Evolutionary conservation across 1,140 invertebrate genomes (phyloP).

Genomic region (Goniozus legneri): DNA sequence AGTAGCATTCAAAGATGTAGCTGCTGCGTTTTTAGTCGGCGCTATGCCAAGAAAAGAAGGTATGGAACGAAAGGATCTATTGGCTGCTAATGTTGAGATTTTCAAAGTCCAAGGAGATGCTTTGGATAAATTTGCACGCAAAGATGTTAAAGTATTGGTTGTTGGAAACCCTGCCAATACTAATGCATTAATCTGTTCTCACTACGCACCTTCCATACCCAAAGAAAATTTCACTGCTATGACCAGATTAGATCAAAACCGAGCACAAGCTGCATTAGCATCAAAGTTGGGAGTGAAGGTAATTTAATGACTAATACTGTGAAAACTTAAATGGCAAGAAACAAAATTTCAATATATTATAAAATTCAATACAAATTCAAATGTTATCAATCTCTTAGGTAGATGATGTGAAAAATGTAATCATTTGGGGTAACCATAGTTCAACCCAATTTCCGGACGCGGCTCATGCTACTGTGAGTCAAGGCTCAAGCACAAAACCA

Average conservation of each 20-base stretch:
- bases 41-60: slow-evolving; percentile 98
- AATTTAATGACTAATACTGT: slow-evolving; percentile 4
- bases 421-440: slow-evolving; percentile 99
- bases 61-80: slow-evolving; percentile 97
- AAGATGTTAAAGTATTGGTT: slow-evolving; percentile 93
- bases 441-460: slow-evolving; percentile 98
- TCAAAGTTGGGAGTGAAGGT: slow-evolving; percentile 59
- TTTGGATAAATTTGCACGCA: slow-evolving; percentile 88
- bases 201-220: slow-evolving; percentile 97
- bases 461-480: slow-evolving; percentile 72
- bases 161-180: slow-evolving; percentile 99
- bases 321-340: too few relatives aligned
- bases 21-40: slow-evolving; percentile 97
- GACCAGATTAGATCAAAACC: slow-evolving; percentile 97
- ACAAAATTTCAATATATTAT: background rate
- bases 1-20: slow-evolving; percentile 92
- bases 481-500: slow-evolving; percentile 53
- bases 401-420: slow-evolving; percentile 80
- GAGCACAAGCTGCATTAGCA: slow-evolving; percentile 83
- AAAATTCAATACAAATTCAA: background rate
- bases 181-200: slow-evolving; percentile 94
- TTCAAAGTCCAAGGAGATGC: slow-evolving; percentile 96
- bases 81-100: slow-evolving; percentile 97
- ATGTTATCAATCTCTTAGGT: slow-evolving; percentile 55
- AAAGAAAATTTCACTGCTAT: slow-evolving; percentile 96